phyloP scores from a whole-genome alignment of 2,797 vertebrate species.

The Pipistrellus pipistrellus region DNA sequence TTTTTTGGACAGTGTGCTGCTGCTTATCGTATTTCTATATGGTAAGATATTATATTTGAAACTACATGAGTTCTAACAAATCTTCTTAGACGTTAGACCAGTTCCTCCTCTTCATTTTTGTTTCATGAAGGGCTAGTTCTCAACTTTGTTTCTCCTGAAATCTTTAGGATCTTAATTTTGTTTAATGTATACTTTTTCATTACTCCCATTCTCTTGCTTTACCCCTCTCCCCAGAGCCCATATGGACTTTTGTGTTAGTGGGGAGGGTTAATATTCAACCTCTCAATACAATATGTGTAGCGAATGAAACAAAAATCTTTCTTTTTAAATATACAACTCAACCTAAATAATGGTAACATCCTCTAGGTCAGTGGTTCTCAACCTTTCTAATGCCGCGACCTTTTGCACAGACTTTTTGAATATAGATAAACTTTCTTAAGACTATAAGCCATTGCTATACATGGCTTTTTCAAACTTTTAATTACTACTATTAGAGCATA shows the following conservation, averaged over 20 bases:
- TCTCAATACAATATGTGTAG: neutral
- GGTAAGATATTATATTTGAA: conserved; percentile 90
- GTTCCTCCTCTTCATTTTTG: neutral
- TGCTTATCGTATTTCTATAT: conserved; percentile 99
- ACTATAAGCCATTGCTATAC: neutral
- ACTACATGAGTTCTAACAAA: neutral
- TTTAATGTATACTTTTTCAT: neutral
- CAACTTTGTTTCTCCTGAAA: neutral
- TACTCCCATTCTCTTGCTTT: neutral
- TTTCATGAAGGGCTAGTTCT: neutral
- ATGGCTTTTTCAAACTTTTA: neutral
- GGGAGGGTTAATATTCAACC: neutral
- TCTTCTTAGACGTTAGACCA: neutral
- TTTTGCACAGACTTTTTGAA: no score
- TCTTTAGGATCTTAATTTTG: conserved; percentile 30
- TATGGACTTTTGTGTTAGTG: neutral
- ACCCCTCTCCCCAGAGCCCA: neutral
- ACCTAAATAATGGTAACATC: neutral
- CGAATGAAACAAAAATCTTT: conserved; percentile 20
- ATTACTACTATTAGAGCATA: conserved; percentile 4
- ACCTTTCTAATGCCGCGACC: no score
- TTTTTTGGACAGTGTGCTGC: conserved; percentile 99
- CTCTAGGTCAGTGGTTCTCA: neutral
- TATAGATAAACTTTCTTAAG: neutral
- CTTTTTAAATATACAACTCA: neutral